These are phyloP conservation scores for Zaprionus gabonicus DNA, from an alignment of 1,140 invertebrate species.

Conservation along the genomic window DNA sequence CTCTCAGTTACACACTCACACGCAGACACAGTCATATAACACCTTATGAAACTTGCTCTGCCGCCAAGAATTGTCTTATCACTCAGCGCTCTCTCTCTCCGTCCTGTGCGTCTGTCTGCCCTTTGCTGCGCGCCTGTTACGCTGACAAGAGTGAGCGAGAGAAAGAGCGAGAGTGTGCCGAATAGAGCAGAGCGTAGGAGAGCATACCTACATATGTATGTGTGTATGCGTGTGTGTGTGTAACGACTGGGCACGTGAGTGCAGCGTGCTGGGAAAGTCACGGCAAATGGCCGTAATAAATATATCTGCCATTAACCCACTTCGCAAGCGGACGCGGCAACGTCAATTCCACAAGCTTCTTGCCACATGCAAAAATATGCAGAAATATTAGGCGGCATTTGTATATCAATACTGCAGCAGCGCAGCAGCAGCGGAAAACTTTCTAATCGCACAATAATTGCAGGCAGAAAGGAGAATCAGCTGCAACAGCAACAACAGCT, in stretches of 20 bases:
- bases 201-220: neutral
- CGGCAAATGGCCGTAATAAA: slow-evolving; percentile 67
- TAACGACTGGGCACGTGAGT: slow-evolving; percentile 48
- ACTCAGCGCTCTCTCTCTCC: slow-evolving; percentile 12
- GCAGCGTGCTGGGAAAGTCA: slow-evolving; percentile 34
- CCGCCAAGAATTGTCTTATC: slow-evolving; percentile 18
- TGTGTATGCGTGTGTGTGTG: neutral
- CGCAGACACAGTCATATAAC: neutral
- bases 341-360: slow-evolving; percentile 35
- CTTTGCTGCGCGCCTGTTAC: slow-evolving; percentile 54
- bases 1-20: neutral
- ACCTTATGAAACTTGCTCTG: slow-evolving; percentile 12
- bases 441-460: slow-evolving; percentile 79
- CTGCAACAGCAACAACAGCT: slow-evolving; percentile 13
- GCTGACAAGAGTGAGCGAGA: slow-evolving; percentile 30
- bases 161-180: slow-evolving; percentile 6
- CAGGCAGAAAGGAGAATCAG: slow-evolving; percentile 33
- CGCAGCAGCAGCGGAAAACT: slow-evolving; percentile 51
- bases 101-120: neutral
- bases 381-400: slow-evolving; percentile 58
- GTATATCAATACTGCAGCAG: slow-evolving; percentile 58
- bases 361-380: slow-evolving; percentile 50
- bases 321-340: slow-evolving; percentile 35
- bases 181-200: slow-evolving; percentile 22
- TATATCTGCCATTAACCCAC: slow-evolving; percentile 75